phyloP scores from a whole-genome alignment of 2,888 invertebrate genomes.

The Boloria selene region DNA sequence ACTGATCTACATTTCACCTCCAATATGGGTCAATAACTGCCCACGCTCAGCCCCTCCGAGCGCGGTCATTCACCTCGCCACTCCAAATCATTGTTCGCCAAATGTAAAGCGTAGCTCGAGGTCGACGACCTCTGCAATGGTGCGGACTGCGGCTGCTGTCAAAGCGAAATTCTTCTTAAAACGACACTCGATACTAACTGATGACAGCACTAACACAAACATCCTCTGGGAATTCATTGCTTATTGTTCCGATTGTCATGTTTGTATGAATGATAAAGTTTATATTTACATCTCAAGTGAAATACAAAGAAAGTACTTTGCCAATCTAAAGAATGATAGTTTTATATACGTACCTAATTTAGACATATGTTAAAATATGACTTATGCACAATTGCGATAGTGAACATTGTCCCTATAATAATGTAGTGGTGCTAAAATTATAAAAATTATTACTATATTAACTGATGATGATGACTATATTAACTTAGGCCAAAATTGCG shows the following conservation, averaged over 20 bases:
- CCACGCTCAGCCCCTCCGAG: constrained; percentile 80
- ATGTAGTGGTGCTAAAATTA: no score
- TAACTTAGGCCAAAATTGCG: no score
- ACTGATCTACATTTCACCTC: constrained; percentile 83
- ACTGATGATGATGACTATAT: no score
- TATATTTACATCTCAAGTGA: neutral
- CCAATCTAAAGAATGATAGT: no score
- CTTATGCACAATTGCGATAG: no score
- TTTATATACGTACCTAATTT: no score
- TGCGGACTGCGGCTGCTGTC: constrained; percentile 60
- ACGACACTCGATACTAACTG: constrained; percentile 71
- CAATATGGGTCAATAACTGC: constrained; percentile 83
- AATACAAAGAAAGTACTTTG: no score
- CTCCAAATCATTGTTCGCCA: constrained; percentile 82
- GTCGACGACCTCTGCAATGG: constrained; percentile 67
- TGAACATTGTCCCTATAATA: no score
- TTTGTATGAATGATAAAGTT: constrained; percentile 7
- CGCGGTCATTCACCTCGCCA: constrained; percentile 80
- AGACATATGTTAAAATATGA: no score
- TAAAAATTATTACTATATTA: no score
- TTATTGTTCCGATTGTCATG: neutral
- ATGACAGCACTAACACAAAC: constrained; percentile 64
- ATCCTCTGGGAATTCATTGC: constrained; percentile 54
- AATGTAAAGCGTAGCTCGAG: constrained; percentile 76
- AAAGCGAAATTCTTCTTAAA: constrained; percentile 62